Conservation (phyloP, 1,140 invertebrate species). For the Carposina sasakii region DNA sequence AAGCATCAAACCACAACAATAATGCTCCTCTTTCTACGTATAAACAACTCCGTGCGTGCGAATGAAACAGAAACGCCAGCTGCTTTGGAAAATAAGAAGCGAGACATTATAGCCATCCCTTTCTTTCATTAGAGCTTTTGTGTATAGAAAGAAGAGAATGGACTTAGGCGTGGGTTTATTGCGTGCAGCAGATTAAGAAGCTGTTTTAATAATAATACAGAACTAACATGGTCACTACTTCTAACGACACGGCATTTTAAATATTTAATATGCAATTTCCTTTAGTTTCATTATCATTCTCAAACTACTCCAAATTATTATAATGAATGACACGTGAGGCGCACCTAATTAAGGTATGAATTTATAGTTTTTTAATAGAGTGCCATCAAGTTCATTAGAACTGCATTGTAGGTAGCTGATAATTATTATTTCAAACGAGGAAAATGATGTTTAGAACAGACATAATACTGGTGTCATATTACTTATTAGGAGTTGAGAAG, state of each 20-base stretch:
- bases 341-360: conserved; percentile 40
- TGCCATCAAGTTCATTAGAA: too few species aligned
- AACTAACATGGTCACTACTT: conserved; percentile 61
- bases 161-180: conserved; percentile 27
- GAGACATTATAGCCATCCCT: conserved; percentile 27
- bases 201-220: conserved; percentile 65
- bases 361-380: conserved; percentile 43
- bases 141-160: conserved; percentile 33
- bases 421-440: too few species aligned
- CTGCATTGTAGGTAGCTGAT: too few species aligned
- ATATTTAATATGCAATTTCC: conserved; percentile 69
- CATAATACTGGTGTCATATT: too few species aligned
- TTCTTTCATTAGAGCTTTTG: conserved; percentile 32
- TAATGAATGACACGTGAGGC: conserved; percentile 47
- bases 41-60: conserved; percentile 31
- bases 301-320: conserved; percentile 38
- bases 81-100: conserved; percentile 12
- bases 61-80: conserved; percentile 41
- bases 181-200: conserved; percentile 54
- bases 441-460: too few species aligned
- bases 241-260: conserved; percentile 59
- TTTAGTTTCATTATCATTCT: conserved; percentile 47
- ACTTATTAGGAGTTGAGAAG: too few species aligned
- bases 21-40: conserved; percentile 48
- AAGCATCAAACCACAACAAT: conserved; percentile 46